Evolutionary conservation across 1,140 invertebrate genomes (phyloP), one percentile per base, ranked within the genome.

Genomic region (Asobara japonica): DNA sequence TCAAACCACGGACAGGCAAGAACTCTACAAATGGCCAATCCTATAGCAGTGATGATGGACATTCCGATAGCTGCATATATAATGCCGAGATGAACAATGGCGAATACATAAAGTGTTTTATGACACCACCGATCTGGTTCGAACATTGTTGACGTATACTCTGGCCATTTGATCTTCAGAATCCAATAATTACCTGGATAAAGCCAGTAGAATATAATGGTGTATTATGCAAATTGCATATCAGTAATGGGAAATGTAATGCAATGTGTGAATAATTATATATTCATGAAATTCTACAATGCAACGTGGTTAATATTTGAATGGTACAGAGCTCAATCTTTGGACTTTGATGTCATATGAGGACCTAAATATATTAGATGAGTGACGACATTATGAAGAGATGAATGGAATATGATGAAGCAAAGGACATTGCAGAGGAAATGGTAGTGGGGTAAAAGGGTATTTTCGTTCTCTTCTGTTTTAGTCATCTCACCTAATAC

Each of bases 101-200:
- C 89, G 83, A 94, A 95, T 56, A 93, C 89, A 85, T 95, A 96
- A 3, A 95, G 88, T 0, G 91, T 93, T 65, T 90, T 90, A 82
- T 93, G 89, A 80, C 94, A 95, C 91, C 94, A 95, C 29, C 88
- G 86, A 82, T 93, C 92, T 0, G 92, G 92, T 66, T 93, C 90
- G 82, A 91, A 93, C 29, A 94, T 87, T 0, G 89, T 90, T 5
- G 91, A 89, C 3, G 89, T 84, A 82, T 90, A 93, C 68, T 92
- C 90, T 11, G 94, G 93, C 90, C 92, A 93, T 86, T 91, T 91
- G 78, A 94, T 93, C 73, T 89, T 88, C 29, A 93, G 86, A n/a
- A 94, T 94, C 93, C 93, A 94, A 79, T 92, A 93, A 84, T 95
- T 95, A 16, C 94, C 94, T 81, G 91, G 45, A 33, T 22, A 48